A percentile compares a stretch with the other conserved stretches of the same genome.
These are phyloP conservation scores for Oryzias javanicus DNA, from an alignment of 2,113 vertebrate genomes.

Conservation along the genomic window DNA sequence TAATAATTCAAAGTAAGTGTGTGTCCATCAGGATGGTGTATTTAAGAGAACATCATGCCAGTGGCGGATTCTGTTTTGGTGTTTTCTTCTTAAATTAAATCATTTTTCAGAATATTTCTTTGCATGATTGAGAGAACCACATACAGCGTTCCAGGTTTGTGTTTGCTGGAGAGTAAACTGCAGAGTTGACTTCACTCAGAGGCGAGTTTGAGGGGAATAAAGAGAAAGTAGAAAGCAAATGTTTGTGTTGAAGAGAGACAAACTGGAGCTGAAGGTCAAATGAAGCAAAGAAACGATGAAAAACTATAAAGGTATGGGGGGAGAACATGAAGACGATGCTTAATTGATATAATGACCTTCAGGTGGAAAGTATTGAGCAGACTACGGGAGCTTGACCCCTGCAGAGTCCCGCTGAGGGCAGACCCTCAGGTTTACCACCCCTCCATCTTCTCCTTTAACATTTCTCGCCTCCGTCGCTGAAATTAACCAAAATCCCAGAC, in stretches of 20 bases:
- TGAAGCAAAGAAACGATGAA: not conserved
- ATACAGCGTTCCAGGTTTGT: too few species aligned
- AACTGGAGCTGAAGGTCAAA: not conserved
- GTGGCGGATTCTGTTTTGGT: too few species aligned
- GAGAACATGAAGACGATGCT: not conserved
- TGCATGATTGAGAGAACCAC: too few species aligned
- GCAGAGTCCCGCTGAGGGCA: conserved; percentile 9
- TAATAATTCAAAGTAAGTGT: too few species aligned
- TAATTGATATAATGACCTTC: conserved; percentile 23
- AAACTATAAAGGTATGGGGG: not conserved
- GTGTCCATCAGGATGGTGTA: too few species aligned
- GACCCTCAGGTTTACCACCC: conserved; percentile 1
- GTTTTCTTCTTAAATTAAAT: too few species aligned
- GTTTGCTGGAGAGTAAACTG: too few species aligned
- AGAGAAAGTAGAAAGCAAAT: not conserved
- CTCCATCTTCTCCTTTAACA: not conserved
- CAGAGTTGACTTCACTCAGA: too few species aligned
- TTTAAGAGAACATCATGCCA: too few species aligned
- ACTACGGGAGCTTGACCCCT: not conserved
- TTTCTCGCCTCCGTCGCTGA: not conserved
- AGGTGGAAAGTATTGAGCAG: conserved; percentile 11
- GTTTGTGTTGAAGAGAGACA: not conserved
- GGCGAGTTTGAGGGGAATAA: too few species aligned
- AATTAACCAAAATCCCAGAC: not conserved
- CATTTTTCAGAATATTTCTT: too few species aligned